These are phyloP conservation scores for Hycleus phaleratus DNA, from an alignment of 1,140 invertebrate species.

Conservation along the genomic window DNA sequence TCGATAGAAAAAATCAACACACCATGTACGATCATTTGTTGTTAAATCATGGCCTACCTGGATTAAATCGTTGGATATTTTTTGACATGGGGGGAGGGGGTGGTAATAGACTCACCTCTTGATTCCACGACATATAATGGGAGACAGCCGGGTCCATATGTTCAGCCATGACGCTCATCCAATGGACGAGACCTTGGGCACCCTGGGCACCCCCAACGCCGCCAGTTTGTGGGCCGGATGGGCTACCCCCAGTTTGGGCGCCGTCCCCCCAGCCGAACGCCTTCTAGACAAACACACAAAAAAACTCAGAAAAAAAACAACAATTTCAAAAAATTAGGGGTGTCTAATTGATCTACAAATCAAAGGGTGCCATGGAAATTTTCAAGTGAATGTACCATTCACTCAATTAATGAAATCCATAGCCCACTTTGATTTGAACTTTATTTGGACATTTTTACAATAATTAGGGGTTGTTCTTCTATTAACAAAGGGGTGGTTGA, in stretches of 20 bases:
- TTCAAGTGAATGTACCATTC: no score
- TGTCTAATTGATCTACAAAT: not conserved
- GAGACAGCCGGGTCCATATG: slow-evolving; percentile 57
- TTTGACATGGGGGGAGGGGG: no score
- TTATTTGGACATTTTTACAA: no score
- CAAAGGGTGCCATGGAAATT: no score
- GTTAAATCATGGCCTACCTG: no score
- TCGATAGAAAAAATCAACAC: no score
- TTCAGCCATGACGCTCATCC: slow-evolving; percentile 77
- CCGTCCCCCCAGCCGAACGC: slow-evolving; percentile 42
- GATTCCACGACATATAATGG: slow-evolving; percentile 54
- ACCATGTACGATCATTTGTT: no score
- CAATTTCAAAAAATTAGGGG: not conserved
- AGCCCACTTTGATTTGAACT: not conserved
- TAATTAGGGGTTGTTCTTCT: no score
- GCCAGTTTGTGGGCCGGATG: slow-evolving; percentile 36
- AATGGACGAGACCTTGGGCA: slow-evolving; percentile 66
- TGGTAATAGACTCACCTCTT: slow-evolving; percentile 34
- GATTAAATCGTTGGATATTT: no score
- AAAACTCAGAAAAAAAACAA: not conserved
- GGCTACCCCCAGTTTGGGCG: slow-evolving; percentile 33
- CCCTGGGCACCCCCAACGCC: slow-evolving; percentile 45
- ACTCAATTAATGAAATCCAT: not conserved
- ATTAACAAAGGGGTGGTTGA: no score
- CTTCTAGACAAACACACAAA: slow-evolving; percentile 30